These are phyloP conservation scores for Cyaniris semiargus DNA, from an alignment of 2,888 invertebrate species.

Conservation along the genomic window DNA sequence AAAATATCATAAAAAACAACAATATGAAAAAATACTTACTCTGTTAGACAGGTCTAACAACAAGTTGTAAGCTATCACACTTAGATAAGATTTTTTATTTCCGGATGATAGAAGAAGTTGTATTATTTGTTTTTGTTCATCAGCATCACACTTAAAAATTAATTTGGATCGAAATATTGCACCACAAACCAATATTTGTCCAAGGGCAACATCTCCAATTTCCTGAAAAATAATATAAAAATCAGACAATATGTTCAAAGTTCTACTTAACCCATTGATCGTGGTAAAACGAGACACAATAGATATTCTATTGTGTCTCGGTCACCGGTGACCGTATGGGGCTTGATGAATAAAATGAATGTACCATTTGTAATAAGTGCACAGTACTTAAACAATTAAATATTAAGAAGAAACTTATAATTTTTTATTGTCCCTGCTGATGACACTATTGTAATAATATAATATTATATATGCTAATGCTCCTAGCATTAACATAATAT, in stretches of 20 bases:
- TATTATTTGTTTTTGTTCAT: slow-evolving; percentile 68
- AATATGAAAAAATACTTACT: slow-evolving; percentile 57
- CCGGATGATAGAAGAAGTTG: slow-evolving; percentile 74
- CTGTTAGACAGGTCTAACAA: slow-evolving; percentile 80
- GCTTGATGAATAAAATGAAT: too few relatives aligned
- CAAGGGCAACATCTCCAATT: slow-evolving; percentile 86
- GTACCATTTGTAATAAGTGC: neutral
- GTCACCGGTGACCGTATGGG: too few relatives aligned
- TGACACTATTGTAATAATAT: too few relatives aligned
- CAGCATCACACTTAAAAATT: slow-evolving; percentile 70
- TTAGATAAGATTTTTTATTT: slow-evolving; percentile 82
- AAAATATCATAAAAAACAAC: neutral
- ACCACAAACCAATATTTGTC: slow-evolving; percentile 86
- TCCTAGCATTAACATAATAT: neutral
- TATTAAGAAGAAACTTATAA: too few relatives aligned
- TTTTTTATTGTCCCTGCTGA: too few relatives aligned
- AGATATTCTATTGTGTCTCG: too few relatives aligned
- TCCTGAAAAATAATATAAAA: slow-evolving; percentile 77
- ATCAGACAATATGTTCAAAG: neutral
- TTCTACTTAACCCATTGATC: too few relatives aligned
- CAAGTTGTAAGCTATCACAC: slow-evolving; percentile 81
- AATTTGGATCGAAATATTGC: slow-evolving; percentile 84
- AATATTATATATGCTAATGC: too few relatives aligned
- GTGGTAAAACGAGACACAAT: too few relatives aligned
- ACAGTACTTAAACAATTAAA: too few relatives aligned